phyloP scores from a whole-genome alignment of 1,140 invertebrate species.

The Alviniconcha marisindica region DNA sequence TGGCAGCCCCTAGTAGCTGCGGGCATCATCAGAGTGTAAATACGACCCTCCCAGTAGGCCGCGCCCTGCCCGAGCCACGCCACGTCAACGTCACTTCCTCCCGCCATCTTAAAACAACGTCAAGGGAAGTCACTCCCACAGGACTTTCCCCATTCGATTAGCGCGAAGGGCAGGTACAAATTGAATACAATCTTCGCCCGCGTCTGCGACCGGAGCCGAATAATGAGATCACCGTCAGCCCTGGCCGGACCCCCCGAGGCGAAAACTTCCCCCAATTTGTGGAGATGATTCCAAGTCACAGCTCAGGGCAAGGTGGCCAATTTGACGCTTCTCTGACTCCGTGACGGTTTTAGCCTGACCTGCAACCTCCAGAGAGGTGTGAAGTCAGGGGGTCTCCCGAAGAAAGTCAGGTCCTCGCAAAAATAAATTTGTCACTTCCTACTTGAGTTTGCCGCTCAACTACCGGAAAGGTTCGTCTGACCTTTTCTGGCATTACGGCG shows the following conservation, averaged over 20 bases:
- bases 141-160: conserved; percentile 35
- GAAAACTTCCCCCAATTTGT: background rate
- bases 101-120: conserved; percentile 34
- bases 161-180: conserved; percentile 38
- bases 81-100: conserved; percentile 19
- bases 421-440: conserved; percentile 40
- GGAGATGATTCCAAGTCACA: background rate
- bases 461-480: background rate
- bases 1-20: background rate
- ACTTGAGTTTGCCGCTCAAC: conserved; percentile 18
- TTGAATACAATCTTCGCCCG: conserved; percentile 42
- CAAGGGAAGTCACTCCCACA: conserved; percentile 32
- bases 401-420: conserved; percentile 10
- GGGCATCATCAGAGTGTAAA: background rate
- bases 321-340: conserved; percentile 20
- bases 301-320: background rate
- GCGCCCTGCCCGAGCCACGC: background rate
- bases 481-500: no score
- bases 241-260: background rate
- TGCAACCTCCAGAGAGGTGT: background rate
- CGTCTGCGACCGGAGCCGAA: conserved; percentile 25
- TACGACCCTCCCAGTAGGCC: conserved; percentile 26
- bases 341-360: conserved; percentile 34
- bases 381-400: conserved; percentile 16
- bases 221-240: conserved; percentile 38